Base-by-base conservation (phyloP, 1,140 invertebrate genomes). In the Sminthurides bifidus region DNA sequence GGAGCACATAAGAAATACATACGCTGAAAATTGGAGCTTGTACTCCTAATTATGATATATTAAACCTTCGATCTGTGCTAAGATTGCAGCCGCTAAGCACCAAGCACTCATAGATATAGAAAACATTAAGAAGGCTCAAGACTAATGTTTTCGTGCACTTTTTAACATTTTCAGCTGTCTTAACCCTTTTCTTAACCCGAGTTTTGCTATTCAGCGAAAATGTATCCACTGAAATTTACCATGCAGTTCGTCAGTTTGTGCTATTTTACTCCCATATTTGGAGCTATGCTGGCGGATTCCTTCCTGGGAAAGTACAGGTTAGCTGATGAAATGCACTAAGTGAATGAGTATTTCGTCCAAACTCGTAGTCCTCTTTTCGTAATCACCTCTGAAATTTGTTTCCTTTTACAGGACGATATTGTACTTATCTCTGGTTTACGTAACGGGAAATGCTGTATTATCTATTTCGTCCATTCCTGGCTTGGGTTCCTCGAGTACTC, bases 201-300 rank as follows among this genome's bases (percentile, higher is more conserved):
- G 33, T 35, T 35, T n/a, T 35, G 8, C 10, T 10, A 10, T 35
- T n/a, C 33, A 35, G 33, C 33, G 33, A 35, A 35, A n/a, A 82
- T 31, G 71, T 72, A 0, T 77, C 87, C 0, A 92, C 85, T 4
- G 77, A 86, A 4, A 77, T 87, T 4, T 94, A 84, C 68, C 90
- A 94, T 68, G 65, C 75, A 0, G n/a, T 94, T 92, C 67, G 75
- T 78, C 5, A 85, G 82, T 72, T 69, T 89, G n/a, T 85, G 85
- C 23, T 94, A 92, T 67, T 84, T 91, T 65, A 87, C 85, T 35
- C 88, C 89, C 0, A 57, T 93, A 8, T 66, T 92, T 26, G 91
- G 91, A 1, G 41, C 41, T 21, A 44, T 44, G 19, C 0, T 79
- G n/a, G 79, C 79, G 2, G 80, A 81, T 64, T 74, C 77, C 15